Evolutionary conservation across 2,888 invertebrate genomes (phyloP), one percentile per base, ranked within the genome.

Genomic region (Harmothoe impar): DNA sequence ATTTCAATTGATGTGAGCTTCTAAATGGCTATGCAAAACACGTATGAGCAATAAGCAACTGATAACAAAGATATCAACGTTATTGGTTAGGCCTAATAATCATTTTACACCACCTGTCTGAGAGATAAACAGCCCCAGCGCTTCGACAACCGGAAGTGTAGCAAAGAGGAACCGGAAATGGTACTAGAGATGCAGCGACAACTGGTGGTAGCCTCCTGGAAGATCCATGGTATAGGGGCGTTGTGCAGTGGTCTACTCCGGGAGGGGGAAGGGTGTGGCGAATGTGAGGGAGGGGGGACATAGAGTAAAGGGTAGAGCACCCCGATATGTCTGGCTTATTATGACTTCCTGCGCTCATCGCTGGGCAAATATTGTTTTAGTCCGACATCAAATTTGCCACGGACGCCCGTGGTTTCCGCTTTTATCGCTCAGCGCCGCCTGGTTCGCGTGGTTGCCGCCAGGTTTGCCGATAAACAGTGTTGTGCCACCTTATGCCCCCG

Each of bases 401-500:
- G 81, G 33, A 33, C n/a, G 81, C 81, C 81, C 33, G 35, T 15
- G n/a, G 81, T 33, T 43, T 33, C 81, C 43, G 17, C 81, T 43
- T 81, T 81, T 81, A 81, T 81, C 81, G 81, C 81, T 81, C n/a
- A 81, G 10, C 43, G 7, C 29, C 43, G 72, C 0, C 31, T 25
- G 72, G 72, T 72, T 72, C 72, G 29, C 72, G 72, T 72, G 29
- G 29, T 25, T 23, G 25, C 43, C 81, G 81, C 33, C 81, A 43
- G 81, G 81, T 81, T 81, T 33, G 81, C 81, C 43, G 81, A 81
- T 81, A 81, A 81, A 43, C 81, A 81, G 10, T 43, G 81, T 81
- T 81, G 81, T 81, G 81, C 81, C 81, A 81, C 81, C 81, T 35
- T 81, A 35, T 81, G 81, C 81, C 81, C 81, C 72, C n/a, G 23